Percentiles rank a stretch among this genome's conserved stretches.
Conservation (phyloP, 2,113 vertebrate species). For the Micromys minutus region DNA sequence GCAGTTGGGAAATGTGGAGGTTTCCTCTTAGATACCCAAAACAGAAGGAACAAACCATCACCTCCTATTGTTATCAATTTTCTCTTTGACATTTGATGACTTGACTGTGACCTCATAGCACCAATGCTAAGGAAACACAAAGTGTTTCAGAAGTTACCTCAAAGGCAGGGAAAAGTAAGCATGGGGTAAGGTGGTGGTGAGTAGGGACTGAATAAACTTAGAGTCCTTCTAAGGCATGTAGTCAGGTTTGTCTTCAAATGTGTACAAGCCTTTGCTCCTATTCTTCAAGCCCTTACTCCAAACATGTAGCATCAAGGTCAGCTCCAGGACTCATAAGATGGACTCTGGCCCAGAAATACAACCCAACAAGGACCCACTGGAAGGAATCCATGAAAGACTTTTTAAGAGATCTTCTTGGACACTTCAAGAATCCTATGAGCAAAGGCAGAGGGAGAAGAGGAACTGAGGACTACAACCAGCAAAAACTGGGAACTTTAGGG, state of each 20-base stretch:
- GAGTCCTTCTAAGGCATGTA: not conserved
- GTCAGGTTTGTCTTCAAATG: not conserved
- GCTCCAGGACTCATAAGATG: not conserved
- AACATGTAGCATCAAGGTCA: conserved; percentile 24
- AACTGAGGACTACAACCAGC: not conserved
- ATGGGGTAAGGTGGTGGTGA: not conserved
- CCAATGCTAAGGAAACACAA: not conserved
- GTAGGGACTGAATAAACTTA: not conserved
- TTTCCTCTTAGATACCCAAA: not conserved
- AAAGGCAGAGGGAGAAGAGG: not conserved
- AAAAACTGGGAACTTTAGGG: too few species aligned
- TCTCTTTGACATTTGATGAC: not conserved
- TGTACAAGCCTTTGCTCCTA: not conserved
- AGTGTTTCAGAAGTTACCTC: conserved; percentile 7
- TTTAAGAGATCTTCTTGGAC: not conserved
- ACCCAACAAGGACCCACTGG: not conserved
- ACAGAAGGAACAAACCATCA: not conserved
- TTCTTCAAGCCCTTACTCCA: not conserved
- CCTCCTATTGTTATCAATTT: not conserved
- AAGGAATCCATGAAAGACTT: not conserved
- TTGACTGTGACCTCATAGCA: not conserved
- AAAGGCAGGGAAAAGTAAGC: not conserved
- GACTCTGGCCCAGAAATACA: not conserved
- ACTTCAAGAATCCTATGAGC: not conserved
- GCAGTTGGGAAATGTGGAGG: not conserved